Evolutionary conservation across 2,888 invertebrate genomes (phyloP).

Genomic region (Nomada ferruginata): DNA sequence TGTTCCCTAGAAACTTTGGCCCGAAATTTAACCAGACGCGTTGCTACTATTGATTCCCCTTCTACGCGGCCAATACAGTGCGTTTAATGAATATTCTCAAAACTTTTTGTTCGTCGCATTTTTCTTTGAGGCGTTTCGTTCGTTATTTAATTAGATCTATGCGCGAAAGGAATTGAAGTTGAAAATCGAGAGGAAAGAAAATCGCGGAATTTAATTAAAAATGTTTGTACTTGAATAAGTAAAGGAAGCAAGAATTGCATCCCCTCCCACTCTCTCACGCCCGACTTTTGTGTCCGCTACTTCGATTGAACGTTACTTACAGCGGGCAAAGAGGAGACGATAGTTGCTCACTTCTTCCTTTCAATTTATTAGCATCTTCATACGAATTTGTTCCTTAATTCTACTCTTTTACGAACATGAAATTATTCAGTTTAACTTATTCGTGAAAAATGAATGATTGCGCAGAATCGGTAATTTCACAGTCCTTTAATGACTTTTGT

Average conservation of each 20-base stretch:
- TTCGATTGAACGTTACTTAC: neutral
- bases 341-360: too few relatives aligned
- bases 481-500: too few relatives aligned
- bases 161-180: neutral
- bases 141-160: constrained; percentile 11
- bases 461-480: too few relatives aligned
- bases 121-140: neutral
- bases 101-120: neutral
- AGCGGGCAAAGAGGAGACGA: too few relatives aligned
- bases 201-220: constrained; percentile 19
- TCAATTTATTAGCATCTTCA: too few relatives aligned
- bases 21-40: constrained; percentile 13
- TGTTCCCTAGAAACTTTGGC: constrained; percentile 15
- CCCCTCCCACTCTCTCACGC: neutral
- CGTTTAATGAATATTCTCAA: constrained; percentile 15
- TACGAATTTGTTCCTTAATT: too few relatives aligned
- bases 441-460: too few relatives aligned
- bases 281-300: neutral
- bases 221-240: neutral
- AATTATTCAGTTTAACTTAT: too few relatives aligned
- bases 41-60: constrained; percentile 23
- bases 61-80: neutral
- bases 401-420: too few relatives aligned
- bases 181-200: neutral
- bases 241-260: neutral